Base-by-base conservation (phyloP, 2,888 invertebrate genomes). In the Eristalis intricaria region DNA sequence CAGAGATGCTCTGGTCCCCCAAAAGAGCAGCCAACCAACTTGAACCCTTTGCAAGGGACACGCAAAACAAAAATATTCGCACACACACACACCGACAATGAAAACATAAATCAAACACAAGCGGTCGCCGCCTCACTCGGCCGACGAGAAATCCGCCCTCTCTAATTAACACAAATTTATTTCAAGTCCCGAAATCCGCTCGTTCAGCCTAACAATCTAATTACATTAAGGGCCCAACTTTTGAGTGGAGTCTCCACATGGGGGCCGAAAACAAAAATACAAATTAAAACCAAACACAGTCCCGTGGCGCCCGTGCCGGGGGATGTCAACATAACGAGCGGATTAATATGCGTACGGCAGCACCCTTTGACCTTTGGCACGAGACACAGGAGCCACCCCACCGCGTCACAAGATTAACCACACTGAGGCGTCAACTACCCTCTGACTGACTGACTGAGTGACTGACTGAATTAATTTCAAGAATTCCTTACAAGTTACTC, bases 291-390 rank as follows among this genome's bases (percentile, higher is more conserved):
- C 58, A 23, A 64, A 78, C 69, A 65, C 69, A 65, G 8, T 19
- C 56, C 35, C 40, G 38, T 26, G 43, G 29, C 11, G 38, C 19
- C 50, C 50, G 50, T n/a, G 23, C 23, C 60, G 66, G 38, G 65
- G 63, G 61, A 61, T 68, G 74, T 75, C 78, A 79, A 75, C 65
- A 65, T 15, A 66, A 70, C 63, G 74, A 78, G 58, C 71, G 71
- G 60, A 82, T 79, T 79, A 79, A 86, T 86, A 79, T 86, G 74
- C 74, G 78, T 75, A 22, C 70, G 50, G 50, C 66, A 61, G 70
- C 70, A 82, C 56, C 58, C 40, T 73, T 50, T 82, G 86, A 82
- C 86, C 86, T 86, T 86, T 75, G 26, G 19, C 13, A 40, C 43
- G 22, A 7, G 29, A 32, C 19, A 61, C 38, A n/a, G 32, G 22